Evolutionary conservation across 2,797 vertebrate genomes (phyloP).

Genomic region (Cetoscarus ocellatus): DNA sequence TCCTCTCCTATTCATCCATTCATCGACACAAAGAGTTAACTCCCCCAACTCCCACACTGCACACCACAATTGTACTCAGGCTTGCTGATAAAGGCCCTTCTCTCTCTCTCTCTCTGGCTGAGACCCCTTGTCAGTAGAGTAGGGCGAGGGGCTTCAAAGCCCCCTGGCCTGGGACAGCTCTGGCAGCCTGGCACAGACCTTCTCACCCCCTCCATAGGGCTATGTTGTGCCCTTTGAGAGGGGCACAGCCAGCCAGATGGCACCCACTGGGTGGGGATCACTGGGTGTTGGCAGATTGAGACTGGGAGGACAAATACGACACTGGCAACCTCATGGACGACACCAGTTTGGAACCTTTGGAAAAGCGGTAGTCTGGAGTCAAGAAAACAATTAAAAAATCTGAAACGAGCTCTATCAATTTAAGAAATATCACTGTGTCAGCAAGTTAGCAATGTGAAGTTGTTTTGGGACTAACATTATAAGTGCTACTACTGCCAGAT

Average conservation of each 20-base stretch:
- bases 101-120: slow-evolving; percentile 50
- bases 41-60: slow-evolving; percentile 81
- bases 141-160: slow-evolving; percentile 71
- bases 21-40: slow-evolving; percentile 86
- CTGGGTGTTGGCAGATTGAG: slow-evolving; percentile 70
- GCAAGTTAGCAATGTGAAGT: too few relatives aligned
- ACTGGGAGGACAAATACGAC: slow-evolving; percentile 56
- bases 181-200: slow-evolving; percentile 60
- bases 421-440: too few relatives aligned
- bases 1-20: slow-evolving; percentile 84
- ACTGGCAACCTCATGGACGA: slow-evolving; percentile 47
- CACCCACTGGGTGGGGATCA: slow-evolving; percentile 62
- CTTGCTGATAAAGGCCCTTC: slow-evolving; percentile 78
- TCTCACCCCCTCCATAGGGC: slow-evolving; percentile 50
- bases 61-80: slow-evolving; percentile 75
- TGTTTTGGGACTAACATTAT: too few relatives aligned
- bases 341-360: slow-evolving; percentile 5
- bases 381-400: too few relatives aligned
- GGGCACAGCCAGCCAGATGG: slow-evolving; percentile 82
- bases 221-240: slow-evolving; percentile 70
- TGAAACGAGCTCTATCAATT: too few relatives aligned
- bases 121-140: slow-evolving; percentile 64
- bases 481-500: too few relatives aligned
- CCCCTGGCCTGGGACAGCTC: slow-evolving; percentile 60
- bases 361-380: neutral